Conservation (phyloP, 2,113 vertebrate genomes). For the Notothenia coriiceps region DNA sequence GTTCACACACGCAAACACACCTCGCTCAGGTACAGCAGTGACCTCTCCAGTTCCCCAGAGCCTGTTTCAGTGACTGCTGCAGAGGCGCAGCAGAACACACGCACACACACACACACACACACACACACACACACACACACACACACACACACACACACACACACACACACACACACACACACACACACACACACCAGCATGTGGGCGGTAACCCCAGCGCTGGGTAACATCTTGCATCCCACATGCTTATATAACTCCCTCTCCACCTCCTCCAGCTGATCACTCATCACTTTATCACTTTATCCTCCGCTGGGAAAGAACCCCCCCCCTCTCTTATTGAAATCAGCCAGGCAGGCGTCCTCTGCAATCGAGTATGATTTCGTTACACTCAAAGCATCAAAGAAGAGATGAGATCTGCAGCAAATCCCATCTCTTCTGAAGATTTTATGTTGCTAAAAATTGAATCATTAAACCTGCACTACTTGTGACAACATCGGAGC, state of each 20-base stretch:
- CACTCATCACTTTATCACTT: constrained; percentile 72
- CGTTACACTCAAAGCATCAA: constrained; percentile 52
- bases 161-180: no score
- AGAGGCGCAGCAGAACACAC: neutral
- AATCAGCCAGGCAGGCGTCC: constrained; percentile 46
- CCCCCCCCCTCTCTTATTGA: constrained; percentile 34
- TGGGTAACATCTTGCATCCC: constrained; percentile 84
- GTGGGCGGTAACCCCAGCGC: constrained; percentile 75
- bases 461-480: constrained; percentile 32
- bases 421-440: constrained; percentile 41
- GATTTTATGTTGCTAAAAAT: constrained; percentile 47
- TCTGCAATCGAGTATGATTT: constrained; percentile 55
- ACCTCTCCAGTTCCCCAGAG: constrained; percentile 53
- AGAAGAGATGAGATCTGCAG: constrained; percentile 45
- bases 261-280: constrained; percentile 79
- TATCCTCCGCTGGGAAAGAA: constrained; percentile 66
- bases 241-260: constrained; percentile 85
- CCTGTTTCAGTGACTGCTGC: constrained; percentile 47
- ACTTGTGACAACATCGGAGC: constrained; percentile 37
- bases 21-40: constrained; percentile 29
- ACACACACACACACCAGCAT: constrained; percentile 33
- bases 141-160: constrained; percentile 3
- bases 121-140: constrained; percentile 2
- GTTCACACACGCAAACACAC: no score
- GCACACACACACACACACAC: no score